Evolutionary conservation across 2,113 vertebrate genomes (phyloP), one percentile per base, ranked within the genome.

Genomic region (Rhinogobius similis): DNA sequence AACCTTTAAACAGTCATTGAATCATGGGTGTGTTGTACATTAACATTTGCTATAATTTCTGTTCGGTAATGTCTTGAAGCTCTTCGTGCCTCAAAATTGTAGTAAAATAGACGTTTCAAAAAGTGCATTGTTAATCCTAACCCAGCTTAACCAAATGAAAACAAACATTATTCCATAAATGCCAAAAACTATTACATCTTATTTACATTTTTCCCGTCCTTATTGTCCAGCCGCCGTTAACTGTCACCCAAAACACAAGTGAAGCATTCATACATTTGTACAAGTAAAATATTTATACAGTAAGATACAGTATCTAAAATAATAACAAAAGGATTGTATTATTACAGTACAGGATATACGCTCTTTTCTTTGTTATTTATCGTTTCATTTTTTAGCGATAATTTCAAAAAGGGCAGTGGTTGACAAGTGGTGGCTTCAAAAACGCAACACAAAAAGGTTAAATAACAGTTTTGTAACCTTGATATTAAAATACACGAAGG

Each of bases 221-320:
- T 79, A 41, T 79, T 67, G 52, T 46, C 70, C 61, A 21, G 41
- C 83, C 82, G 78, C 78, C 68, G 73, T 12, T 0, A 7, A 24
- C 53, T 36, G 32, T n/a, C 65, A 62, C 67, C 75, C 69, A 61
- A 79, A 81, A 80, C 72, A 72, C 69, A 32, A 78, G 63, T 71
- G 52, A 55, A 58, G 59, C 53, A n/a, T 87, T 86, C 88, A 68
- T 90, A 91, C 83, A 89, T 86, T 83, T 92, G 79, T 90, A 90
- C 86, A 89, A 65, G 65, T 90, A 72, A 80, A 90, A 86, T 77
- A 83, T 84, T 66, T 91, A 76, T 87, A 90, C 83, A 91, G 59
- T 70, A 66, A 86, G 72, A 44, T 82, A 87, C 75, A 89, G 85
- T 89, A 88, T 89, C 81, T 73, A 90, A 92, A 92, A 91, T 90